A percentile compares a stretch with the other conserved stretches of the same genome.
These are phyloP conservation scores for Sogatella furcifera DNA, from an alignment of 1,140 invertebrate genomes.

Conservation along the genomic window DNA sequence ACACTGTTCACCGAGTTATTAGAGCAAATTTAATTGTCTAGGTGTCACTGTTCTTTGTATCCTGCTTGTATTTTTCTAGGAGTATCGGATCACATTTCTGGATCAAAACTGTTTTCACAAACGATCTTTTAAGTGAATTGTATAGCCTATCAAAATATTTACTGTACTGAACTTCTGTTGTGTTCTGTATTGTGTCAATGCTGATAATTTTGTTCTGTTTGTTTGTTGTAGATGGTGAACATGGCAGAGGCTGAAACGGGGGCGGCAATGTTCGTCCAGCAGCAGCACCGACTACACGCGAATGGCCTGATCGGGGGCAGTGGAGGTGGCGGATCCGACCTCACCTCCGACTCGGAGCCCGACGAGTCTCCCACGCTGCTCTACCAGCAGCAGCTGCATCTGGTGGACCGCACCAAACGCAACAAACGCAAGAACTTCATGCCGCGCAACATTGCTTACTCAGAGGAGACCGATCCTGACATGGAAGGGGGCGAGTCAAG, in stretches of 20 bases:
- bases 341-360: constrained; percentile 22
- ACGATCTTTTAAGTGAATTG: no score
- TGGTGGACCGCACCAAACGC: constrained; percentile 20
- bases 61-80: no score
- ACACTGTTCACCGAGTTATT: no score
- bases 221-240: constrained; percentile 23
- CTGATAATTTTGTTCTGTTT: constrained; percentile 17
- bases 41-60: no score
- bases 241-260: constrained; percentile 25
- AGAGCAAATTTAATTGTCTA: no score
- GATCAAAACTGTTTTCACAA: no score
- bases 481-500: not conserved
- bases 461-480: constrained; percentile 22
- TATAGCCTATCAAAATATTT: no score
- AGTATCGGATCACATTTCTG: no score
- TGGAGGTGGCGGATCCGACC: constrained; percentile 13
- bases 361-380: constrained; percentile 11
- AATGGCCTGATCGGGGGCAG: constrained; percentile 2
- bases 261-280: constrained; percentile 21
- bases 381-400: not conserved
- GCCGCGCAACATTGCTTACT: constrained; percentile 34
- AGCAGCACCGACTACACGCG: constrained; percentile 9
- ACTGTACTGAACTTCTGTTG: no score
- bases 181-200: no score
- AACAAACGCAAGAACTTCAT: constrained; percentile 41